Evolutionary conservation across 2,888 invertebrate genomes (phyloP), one percentile per base, ranked within the genome.

Genomic region (Timema podura): DNA sequence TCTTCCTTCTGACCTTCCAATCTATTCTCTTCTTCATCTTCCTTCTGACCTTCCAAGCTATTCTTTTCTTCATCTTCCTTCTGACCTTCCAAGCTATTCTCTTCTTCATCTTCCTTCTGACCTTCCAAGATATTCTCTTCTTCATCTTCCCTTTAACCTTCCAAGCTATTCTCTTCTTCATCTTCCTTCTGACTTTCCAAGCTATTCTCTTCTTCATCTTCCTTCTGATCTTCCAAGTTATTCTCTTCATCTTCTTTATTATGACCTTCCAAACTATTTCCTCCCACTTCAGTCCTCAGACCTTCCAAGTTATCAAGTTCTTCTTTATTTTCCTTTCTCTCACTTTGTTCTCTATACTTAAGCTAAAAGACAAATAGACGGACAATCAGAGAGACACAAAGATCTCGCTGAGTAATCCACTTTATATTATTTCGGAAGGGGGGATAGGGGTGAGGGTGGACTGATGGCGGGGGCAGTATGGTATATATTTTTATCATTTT

Each of bases 291-390:
- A 49, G 10, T 49, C 10, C 13, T 49, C 10, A 11, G 10, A 49
- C 13, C 13, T 11, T 49, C 13, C 10, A 11, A 11, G 13, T 49
- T 49, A 49, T 49, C 13, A 49, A 11, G 10, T 11, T 49, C 13
- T 11, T 49, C 13, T 11, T 49, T 49, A 49, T 49, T 49, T 11
- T 49, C 13, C 10, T 49, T 49, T 11, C 13, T 49, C 10, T 49
- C 13, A 49, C 13, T 49, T 11, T 49, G 10, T 11, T 49, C 13
- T 11, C 13, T 45, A 68, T 15, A 67, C 16, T 13, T 61, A 71
- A 65, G 65, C 49, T 30, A 16, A 57, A 54, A 67, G 49, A 64
- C 2, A 64, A 30, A 64, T 13, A 65, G 65, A 64, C 2, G 30
- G 64, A 64, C 5, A 64, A 30, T 15, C 2, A 64, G 64, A 64